A percentile compares a stretch with the other conserved stretches of the same genome.
phyloP scores from a whole-genome alignment of 2,888 invertebrate species.

The Trichogramma dendrolimi region DNA sequence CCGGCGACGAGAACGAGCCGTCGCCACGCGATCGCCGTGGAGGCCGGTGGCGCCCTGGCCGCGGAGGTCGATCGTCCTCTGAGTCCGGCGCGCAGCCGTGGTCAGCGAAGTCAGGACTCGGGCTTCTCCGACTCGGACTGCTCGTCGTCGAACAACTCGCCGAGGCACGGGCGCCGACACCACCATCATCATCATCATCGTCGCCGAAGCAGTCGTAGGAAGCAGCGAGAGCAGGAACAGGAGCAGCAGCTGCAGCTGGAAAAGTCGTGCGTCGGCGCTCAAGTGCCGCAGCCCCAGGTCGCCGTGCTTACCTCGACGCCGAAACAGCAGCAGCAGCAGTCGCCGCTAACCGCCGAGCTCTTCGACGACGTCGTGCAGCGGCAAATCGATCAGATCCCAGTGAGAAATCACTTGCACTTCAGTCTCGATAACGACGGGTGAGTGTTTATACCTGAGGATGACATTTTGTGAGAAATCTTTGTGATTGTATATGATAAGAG shows the following conservation, averaged over 20 bases:
- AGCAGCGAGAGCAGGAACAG: too few species aligned
- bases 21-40: too few species aligned
- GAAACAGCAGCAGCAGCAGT: constrained; percentile 4
- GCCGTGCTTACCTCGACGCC: constrained; percentile 18
- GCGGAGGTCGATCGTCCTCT: not conserved
- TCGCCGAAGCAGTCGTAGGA: not conserved
- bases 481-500: too few species aligned
- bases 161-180: constrained; percentile 3
- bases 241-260: too few species aligned
- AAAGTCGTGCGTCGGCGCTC: too few species aligned
- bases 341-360: not conserved
- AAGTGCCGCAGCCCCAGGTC: not conserved
- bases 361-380: not conserved
- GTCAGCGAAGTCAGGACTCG: constrained; percentile 70
- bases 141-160: constrained; percentile 49
- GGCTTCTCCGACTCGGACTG: constrained; percentile 77
- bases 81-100: constrained; percentile 35
- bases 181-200: constrained; percentile 6
- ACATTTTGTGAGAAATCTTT: too few species aligned
- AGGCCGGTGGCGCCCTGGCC: too few species aligned
- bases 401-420: not conserved
- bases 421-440: not conserved
- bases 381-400: not conserved
- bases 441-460: not conserved
- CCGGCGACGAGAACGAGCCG: too few species aligned